Percentiles rank a stretch among this genome's conserved stretches.
Evolutionary conservation across 2,797 vertebrate genomes (phyloP).

Genomic region (Nannoperca australis): DNA sequence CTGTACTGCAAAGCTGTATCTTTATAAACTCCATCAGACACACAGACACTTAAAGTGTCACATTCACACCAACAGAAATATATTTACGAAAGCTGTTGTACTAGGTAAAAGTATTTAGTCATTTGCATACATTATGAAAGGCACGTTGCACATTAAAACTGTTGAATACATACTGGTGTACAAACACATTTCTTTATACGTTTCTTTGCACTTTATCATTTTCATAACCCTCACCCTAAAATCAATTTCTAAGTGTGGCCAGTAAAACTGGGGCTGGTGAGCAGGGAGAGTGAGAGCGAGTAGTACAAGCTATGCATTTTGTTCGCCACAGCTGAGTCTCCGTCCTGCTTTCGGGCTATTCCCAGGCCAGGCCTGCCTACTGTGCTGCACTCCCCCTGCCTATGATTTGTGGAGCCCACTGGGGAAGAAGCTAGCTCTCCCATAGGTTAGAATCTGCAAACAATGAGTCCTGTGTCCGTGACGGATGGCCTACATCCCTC

Average conservation of each 20-base stretch:
- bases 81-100: neutral
- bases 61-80: neutral
- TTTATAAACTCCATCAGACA: neutral
- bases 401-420: constrained; percentile 86
- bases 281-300: constrained; percentile 47
- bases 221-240: constrained; percentile 40
- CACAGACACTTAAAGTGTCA: too few relatives aligned
- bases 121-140: neutral
- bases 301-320: constrained; percentile 78
- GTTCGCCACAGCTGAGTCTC: constrained; percentile 77
- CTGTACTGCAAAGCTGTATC: neutral
- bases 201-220: constrained; percentile 19
- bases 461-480: constrained; percentile 81
- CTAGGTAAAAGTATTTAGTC: neutral
- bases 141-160: constrained; percentile 7
- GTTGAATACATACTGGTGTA: neutral
- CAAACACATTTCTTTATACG: neutral
- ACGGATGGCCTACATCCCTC: constrained; percentile 86
- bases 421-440: constrained; percentile 80
- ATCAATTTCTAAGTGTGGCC: constrained; percentile 54
- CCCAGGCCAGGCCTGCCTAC: constrained; percentile 79
- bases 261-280: constrained; percentile 67
- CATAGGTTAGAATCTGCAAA: constrained; percentile 89
- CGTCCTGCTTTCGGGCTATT: constrained; percentile 81
- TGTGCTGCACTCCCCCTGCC: constrained; percentile 75